Evolutionary conservation across 1,140 invertebrate genomes (phyloP).

Genomic region (Tetraneura akinire): DNA sequence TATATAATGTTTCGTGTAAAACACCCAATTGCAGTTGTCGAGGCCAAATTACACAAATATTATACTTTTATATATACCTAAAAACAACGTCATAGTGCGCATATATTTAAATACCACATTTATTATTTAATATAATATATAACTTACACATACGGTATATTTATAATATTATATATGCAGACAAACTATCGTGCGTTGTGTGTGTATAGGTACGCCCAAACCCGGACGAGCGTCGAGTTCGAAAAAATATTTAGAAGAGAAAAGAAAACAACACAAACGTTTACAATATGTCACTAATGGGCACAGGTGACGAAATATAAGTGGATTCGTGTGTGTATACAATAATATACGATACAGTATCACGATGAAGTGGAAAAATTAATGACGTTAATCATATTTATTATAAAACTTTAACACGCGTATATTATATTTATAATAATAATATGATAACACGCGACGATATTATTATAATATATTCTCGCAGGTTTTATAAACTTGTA

Average conservation of each 20-base stretch:
- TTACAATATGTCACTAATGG: slow-evolving; percentile 15
- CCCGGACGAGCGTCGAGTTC: background rate
- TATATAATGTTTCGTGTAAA: background rate
- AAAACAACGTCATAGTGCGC: background rate
- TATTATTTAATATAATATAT: background rate
- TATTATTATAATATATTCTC: too few species aligned
- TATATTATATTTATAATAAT: too few species aligned
- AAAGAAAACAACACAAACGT: slow-evolving; percentile 8
- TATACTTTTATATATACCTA: too few species aligned
- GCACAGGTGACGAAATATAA: slow-evolving; percentile 8
- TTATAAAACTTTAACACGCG: slow-evolving; percentile 14
- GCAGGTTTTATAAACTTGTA: too few species aligned
- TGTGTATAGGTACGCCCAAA: background rate
- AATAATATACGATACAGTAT: background rate
- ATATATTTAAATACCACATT: background rate
- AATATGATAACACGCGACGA: too few species aligned
- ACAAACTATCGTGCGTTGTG: background rate
- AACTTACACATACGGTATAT: background rate
- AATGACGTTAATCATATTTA: background rate
- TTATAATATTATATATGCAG: background rate
- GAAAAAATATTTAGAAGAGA: too few species aligned
- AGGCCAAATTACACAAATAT: background rate
- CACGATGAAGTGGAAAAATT: slow-evolving; percentile 21
- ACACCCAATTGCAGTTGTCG: background rate
- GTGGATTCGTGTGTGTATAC: slow-evolving; percentile 17